phyloP scores from a whole-genome alignment of 2,797 vertebrate species.

The Kryptolebias ocellatus region DNA sequence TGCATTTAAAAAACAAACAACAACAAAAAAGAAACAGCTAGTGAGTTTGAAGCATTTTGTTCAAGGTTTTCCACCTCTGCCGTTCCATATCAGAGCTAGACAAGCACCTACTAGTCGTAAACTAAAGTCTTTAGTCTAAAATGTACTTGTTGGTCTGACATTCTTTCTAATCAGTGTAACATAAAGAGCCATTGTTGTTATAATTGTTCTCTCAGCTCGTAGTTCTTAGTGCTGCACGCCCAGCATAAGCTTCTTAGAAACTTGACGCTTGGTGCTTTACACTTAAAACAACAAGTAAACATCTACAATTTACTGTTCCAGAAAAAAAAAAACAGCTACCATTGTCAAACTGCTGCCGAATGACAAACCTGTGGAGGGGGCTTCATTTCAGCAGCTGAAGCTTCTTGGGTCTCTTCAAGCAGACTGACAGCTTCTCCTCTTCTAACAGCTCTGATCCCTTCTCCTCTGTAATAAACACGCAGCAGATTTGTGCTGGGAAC shows the following conservation, averaged over 20 bases:
- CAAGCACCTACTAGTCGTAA: neutral
- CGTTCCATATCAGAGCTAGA: neutral
- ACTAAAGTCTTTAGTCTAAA: neutral
- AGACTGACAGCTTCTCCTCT: conserved; percentile 52
- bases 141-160: neutral
- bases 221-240: conserved; percentile 4
- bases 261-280: conserved; percentile 20
- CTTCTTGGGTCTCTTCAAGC: neutral
- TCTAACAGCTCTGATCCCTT: conserved; percentile 30
- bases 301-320: neutral
- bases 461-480: conserved; percentile 43
- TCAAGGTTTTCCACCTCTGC: neutral
- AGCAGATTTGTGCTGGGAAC: conserved; percentile 14
- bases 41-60: neutral
- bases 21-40: neutral
- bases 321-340: neutral
- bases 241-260: conserved; percentile 61
- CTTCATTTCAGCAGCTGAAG: conserved; percentile 16
- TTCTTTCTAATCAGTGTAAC: neutral
- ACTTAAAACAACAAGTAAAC: conserved; percentile 9
- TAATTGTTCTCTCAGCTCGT: neutral
- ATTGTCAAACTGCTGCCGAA: neutral
- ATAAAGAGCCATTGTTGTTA: conserved; percentile 10
- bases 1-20: neutral
- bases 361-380: conserved; percentile 36